Conservation (phyloP, 2,797 vertebrate genomes). For the Anguilla anguilla region DNA sequence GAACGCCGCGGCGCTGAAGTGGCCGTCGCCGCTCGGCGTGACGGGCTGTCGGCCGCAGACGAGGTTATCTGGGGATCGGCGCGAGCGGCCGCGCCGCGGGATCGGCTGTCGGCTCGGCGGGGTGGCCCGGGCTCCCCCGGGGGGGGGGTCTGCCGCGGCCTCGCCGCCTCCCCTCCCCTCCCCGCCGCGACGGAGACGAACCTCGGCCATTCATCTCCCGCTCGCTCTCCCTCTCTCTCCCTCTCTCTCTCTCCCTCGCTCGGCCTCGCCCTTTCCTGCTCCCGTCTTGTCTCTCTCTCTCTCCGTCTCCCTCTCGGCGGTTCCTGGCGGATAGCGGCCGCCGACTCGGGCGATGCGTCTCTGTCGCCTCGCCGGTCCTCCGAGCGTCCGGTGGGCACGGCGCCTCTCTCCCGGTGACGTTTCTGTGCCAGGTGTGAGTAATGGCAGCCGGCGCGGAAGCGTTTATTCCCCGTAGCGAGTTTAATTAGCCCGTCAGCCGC, state of each 20-base stretch:
- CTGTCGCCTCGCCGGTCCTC: slow-evolving; percentile 58
- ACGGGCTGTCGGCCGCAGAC: slow-evolving; percentile 16
- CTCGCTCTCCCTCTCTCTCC: slow-evolving; percentile 18
- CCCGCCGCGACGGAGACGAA: background rate
- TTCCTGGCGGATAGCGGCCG: slow-evolving; percentile 20
- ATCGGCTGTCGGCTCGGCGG: slow-evolving; percentile 24
- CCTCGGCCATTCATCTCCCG: slow-evolving; percentile 9
- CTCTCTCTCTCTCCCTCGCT: background rate
- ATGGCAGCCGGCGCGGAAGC: slow-evolving; percentile 72
- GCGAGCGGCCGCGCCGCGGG: background rate
- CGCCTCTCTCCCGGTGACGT: slow-evolving; percentile 62
- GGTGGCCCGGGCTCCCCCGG: slow-evolving; percentile 12
- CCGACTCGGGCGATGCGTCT: slow-evolving; percentile 22
- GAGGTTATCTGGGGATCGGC: slow-evolving; percentile 27
- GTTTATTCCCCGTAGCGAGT: slow-evolving; percentile 75
- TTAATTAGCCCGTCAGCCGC: slow-evolving; percentile 78
- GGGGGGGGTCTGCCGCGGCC: background rate
- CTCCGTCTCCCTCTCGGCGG: slow-evolving; percentile 19
- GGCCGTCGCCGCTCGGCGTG: background rate
- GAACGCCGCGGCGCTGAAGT: background rate
- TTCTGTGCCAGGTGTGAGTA: slow-evolving; percentile 77
- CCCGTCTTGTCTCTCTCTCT: background rate
- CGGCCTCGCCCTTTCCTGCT: background rate
- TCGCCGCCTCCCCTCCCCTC: background rate
- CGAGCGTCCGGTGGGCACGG: slow-evolving; percentile 3